Base-by-base conservation (phyloP, 2,113 vertebrate genomes). In the Nestor notabilis region DNA sequence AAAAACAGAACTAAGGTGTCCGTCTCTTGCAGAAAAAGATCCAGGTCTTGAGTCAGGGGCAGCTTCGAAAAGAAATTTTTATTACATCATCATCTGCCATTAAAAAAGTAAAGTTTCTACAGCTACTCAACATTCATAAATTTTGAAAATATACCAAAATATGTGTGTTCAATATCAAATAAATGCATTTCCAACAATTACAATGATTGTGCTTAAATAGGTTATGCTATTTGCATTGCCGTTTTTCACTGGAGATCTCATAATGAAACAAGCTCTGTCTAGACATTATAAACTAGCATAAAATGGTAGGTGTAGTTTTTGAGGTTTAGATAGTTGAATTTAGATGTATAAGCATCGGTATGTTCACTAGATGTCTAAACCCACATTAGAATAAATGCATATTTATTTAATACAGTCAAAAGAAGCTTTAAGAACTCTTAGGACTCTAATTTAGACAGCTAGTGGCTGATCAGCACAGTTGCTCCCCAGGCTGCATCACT, bases 1-100 rank as follows among this genome's bases (percentile, higher is more conserved):
- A 91, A 96, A 98, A 83, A 97, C 84, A 39, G 97, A 97, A 31
- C 97, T 98, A 43, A 95, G 28, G 71, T 97, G 64, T 84, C 96
- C 96, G 65, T 97, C 95, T 91, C 97, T 94, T 75, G 93, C 71
- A 93, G 96, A 80, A 93, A 88, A 88, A 87, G 95, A 95, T 69
- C 89, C 96, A 61, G 94, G 64, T 79, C 75, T 84, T 72, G 94
- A 74, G 27, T 94, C 96, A 87, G 94, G 69, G 65, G 86, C 89
- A 85, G 95, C 95, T 98, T 95, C 88, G 44, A 70, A 80, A 92
- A 95, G 37, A 97, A 13, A 96, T 79, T 39, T 66, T 31, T 75
- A 53, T 90, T 77, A 70, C 7, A 33, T 83, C 11, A 39, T 41
- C 31, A 77, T 85, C 61, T 85, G 27, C 35, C 39, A 55, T 68